Percentiles rank a stretch among this genome's conserved stretches.
Evolutionary conservation across 2,888 invertebrate genomes (phyloP).

Genomic region (Tenodera sinensis): DNA sequence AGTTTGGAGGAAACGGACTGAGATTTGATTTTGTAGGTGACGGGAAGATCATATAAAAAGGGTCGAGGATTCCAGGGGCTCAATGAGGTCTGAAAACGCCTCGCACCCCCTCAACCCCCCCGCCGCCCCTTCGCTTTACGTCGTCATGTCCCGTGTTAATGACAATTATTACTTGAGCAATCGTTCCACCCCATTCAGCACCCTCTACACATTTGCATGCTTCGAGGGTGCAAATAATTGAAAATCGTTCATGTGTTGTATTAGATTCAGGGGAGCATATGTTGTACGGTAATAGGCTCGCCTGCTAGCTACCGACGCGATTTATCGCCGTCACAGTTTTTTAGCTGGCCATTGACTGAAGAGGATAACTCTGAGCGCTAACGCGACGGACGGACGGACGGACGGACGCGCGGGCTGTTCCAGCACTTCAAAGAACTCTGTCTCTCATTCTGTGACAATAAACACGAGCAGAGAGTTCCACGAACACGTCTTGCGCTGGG

Average conservation of each 20-base stretch:
- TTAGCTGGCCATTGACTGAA: not conserved
- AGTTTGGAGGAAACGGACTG: slow-evolving; percentile 22
- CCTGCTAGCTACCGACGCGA: not conserved
- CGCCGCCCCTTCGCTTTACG: not conserved
- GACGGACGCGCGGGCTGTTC: no score
- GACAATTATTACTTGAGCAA: not conserved
- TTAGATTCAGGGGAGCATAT: slow-evolving; percentile 3
- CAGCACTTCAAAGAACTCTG: not conserved
- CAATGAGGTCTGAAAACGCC: slow-evolving; percentile 15
- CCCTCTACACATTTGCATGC: slow-evolving; percentile 7
- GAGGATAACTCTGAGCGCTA: not conserved
- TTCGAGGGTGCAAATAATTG: slow-evolving; percentile 20
- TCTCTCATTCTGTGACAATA: not conserved
- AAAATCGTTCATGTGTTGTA: slow-evolving; percentile 28
- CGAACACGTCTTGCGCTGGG: not conserved
- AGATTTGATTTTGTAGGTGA: slow-evolving; percentile 17
- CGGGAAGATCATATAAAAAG: slow-evolving; percentile 1
- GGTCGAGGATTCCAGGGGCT: not conserved
- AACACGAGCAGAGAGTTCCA: not conserved
- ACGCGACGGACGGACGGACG: no score
- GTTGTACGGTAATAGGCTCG: not conserved
- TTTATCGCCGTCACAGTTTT: not conserved
- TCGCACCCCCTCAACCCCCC: no score
- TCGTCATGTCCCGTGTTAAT: not conserved
- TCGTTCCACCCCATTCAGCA: not conserved